These are phyloP conservation scores for Vireo altiloquus DNA, from an alignment of 2,113 vertebrate genomes.

Conservation along the genomic window DNA sequence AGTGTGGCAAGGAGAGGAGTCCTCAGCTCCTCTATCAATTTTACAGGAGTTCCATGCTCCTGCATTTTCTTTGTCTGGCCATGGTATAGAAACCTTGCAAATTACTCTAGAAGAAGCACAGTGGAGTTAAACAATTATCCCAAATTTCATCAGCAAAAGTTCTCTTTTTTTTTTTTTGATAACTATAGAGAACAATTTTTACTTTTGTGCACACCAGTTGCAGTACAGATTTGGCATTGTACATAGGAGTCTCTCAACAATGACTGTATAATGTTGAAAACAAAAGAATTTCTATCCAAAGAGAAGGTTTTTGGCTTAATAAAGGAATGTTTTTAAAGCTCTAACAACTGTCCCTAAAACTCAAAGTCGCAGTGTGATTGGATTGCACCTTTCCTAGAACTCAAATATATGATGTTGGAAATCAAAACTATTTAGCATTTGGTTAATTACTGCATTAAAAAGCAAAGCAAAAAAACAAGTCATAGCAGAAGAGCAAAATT, in stretches of 20 bases:
- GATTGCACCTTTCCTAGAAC: conserved; percentile 5
- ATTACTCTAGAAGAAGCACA: background rate
- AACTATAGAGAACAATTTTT: background rate
- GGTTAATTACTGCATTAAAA: conserved; percentile 52
- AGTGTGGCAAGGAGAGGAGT: background rate
- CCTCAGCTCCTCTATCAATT: background rate
- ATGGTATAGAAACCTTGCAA: background rate
- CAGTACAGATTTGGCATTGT: background rate
- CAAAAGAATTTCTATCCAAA: background rate
- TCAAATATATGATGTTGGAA: conserved; percentile 20
- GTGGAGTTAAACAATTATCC: background rate
- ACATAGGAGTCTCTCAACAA: background rate
- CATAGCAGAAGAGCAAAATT: conserved; percentile 29
- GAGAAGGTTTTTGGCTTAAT: background rate
- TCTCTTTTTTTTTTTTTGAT: background rate
- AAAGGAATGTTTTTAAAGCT: background rate
- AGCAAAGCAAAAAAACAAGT: background rate
- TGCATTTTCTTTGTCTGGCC: background rate
- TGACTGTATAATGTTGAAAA: background rate
- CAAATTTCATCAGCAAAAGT: background rate
- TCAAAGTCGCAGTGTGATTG: background rate
- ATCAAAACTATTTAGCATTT: conserved; percentile 58
- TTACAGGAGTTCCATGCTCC: background rate
- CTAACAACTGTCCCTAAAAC: background rate
- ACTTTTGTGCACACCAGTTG: background rate